phyloP scores from a whole-genome alignment of 2,113 vertebrate genomes.

The Empidonax traillii region DNA sequence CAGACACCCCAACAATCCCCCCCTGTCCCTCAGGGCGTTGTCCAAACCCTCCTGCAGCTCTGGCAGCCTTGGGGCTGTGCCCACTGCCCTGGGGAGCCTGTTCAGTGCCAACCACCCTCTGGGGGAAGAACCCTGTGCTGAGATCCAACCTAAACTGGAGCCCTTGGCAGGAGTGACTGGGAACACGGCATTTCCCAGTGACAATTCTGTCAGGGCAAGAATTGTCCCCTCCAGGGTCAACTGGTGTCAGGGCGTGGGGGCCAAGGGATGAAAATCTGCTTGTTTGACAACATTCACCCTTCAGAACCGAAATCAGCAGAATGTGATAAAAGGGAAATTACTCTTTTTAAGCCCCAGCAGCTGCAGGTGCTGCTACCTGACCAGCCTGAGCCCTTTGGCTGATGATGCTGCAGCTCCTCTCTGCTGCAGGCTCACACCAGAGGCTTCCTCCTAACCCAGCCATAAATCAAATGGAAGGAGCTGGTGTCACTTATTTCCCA shows the following conservation, averaged over 20 bases:
- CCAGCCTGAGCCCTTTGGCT: background rate
- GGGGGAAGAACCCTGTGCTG: background rate
- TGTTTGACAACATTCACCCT: background rate
- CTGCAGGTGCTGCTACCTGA: background rate
- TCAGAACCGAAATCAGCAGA: background rate
- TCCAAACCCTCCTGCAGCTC: background rate
- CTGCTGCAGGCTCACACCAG: background rate
- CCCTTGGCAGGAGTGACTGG: background rate
- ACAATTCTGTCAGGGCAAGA: rapidly evolving
- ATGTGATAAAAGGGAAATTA: background rate
- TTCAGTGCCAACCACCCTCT: background rate
- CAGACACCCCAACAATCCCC: background rate
- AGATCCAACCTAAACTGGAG: rapidly evolving
- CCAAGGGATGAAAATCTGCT: background rate
- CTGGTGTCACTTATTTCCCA: background rate
- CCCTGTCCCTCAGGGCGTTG: rapidly evolving
- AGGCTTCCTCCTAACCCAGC: background rate
- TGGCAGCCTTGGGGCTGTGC: background rate
- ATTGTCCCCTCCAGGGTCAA: background rate
- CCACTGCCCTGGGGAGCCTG: background rate
- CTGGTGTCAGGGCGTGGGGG: rapidly evolving
- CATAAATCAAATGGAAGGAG: background rate
- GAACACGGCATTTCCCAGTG: rapidly evolving
- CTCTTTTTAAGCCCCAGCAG: background rate
- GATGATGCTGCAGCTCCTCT: background rate